A percentile compares a stretch with the other conserved stretches of the same genome.
Conservation (phyloP, 2,888 invertebrate genomes). For the Andrena dorsata region DNA sequence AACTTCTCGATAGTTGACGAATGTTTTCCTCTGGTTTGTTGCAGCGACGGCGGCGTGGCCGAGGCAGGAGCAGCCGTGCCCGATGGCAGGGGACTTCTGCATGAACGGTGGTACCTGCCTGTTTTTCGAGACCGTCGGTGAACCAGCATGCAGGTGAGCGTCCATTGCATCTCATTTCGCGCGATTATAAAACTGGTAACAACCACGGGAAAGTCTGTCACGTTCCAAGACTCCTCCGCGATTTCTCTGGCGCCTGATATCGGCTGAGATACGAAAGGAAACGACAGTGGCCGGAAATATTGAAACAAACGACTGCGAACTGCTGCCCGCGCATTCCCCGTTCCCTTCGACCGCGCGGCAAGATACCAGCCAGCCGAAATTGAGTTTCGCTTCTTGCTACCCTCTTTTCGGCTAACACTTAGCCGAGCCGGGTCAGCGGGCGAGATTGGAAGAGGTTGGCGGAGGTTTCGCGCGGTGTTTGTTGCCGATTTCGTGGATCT, state of each 20-base stretch:
- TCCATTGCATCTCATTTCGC: no score
- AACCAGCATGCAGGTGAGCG: conserved; percentile 93
- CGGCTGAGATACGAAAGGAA: not conserved
- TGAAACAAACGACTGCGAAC: conserved; percentile 45
- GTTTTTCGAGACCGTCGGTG: conserved; percentile 91
- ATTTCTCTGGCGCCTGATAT: not conserved
- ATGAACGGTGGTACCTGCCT: conserved; percentile 95
- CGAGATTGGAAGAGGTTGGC: conserved; percentile 46
- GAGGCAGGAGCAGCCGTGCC: conserved; percentile 88
- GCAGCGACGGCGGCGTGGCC: conserved; percentile 87
- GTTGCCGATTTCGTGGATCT: conserved; percentile 56
- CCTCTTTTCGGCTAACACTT: conserved; percentile 48
- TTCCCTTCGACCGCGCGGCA: not conserved
- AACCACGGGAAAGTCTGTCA: conserved; percentile 15
- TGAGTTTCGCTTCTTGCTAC: conserved; percentile 62
- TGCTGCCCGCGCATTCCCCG: not conserved
- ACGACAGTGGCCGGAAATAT: conserved; percentile 30
- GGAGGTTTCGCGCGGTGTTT: conserved; percentile 61
- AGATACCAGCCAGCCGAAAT: conserved; percentile 47
- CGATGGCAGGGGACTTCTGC: conserved; percentile 91
- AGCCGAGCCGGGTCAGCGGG: conserved; percentile 17
- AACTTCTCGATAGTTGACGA: conserved; percentile 5
- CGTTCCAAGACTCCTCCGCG: not conserved
- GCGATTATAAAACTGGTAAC: not conserved
- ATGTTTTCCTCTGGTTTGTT: conserved; percentile 74